A percentile compares a stretch with the other conserved stretches of the same genome.
phyloP scores from a whole-genome alignment of 2,113 vertebrate genomes.

The Charina bottae region DNA sequence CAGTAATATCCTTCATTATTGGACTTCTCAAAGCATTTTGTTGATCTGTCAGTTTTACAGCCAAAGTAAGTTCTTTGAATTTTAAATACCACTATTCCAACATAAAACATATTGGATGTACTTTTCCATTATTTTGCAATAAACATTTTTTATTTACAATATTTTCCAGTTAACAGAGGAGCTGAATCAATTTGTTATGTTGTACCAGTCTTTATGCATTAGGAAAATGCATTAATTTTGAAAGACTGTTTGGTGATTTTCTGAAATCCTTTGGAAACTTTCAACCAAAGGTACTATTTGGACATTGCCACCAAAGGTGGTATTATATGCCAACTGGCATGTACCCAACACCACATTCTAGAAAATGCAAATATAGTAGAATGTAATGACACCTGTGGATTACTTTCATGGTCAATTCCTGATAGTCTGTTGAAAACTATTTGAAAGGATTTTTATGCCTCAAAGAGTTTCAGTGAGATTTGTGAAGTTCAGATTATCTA shows the following conservation, averaged over 20 bases:
- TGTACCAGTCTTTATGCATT: background rate
- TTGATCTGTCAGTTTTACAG: background rate
- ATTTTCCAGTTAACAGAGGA: background rate
- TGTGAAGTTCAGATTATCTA: background rate
- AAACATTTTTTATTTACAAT: background rate
- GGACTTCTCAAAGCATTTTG: background rate
- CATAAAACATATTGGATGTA: background rate
- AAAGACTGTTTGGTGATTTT: background rate
- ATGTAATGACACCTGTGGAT: background rate
- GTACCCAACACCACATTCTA: background rate
- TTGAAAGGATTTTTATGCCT: background rate
- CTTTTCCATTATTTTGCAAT: background rate
- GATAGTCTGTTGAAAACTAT: background rate
- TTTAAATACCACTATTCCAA: background rate
- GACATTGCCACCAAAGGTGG: background rate
- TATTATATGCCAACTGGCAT: background rate
- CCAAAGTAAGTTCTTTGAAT: background rate
- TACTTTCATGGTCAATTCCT: background rate
- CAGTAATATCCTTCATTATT: background rate
- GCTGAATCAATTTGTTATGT: background rate
- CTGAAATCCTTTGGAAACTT: background rate
- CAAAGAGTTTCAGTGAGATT: background rate
- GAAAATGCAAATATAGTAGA: background rate
- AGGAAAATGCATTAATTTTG: background rate
- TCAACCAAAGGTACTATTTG: background rate